Base-by-base conservation (phyloP, 2,113 vertebrate species). In the Pterophyllum scalare region DNA sequence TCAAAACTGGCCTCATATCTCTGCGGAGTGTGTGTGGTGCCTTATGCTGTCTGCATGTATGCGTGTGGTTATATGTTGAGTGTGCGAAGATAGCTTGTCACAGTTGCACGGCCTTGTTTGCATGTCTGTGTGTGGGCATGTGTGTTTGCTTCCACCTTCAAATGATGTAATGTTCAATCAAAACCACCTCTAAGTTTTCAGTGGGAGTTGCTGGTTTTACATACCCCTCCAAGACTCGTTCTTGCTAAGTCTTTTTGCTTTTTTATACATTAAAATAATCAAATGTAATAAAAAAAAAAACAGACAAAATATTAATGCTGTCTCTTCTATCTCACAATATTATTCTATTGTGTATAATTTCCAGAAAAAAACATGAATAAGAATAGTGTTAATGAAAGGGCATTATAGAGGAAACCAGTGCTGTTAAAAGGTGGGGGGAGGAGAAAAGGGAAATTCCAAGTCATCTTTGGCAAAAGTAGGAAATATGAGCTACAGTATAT, bases 1-100 rank as follows among this genome's bases (percentile, higher is more conserved):
- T 98, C 96, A 97, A 95, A 97, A 96, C 87, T 94, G 96, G 96
- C 95, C 97, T 96, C 96, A 95, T 97, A 96, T 97, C 96, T 97
- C 96, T 95, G 95, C 96, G 95, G 87, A 86, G 86, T 60, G 88
- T 61, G 77, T 77, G 82, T 75, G 74, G 54, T 62, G 60, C 26
- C 40, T 59, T 79, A 70, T 59, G 46, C 52, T 74, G 83, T 65
- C 70, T 80, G 80, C 65, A 81, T 90, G 80, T 62, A 40, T 88
- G 80, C 9, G 24, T 90, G 86, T 80, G 87, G 84, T 81, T 86
- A 86, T 57, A 82, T 87, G 82, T 87, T 75, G 88, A 82, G 81
- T 75, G 86, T 91, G 89, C 82, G 87, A 57, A 78, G 88, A 89
- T 83, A 76, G 80, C 88, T 80, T 87, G 90, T 91, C 89, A 82